Evolutionary conservation across 1,140 invertebrate genomes (phyloP).

Genomic region (Tribolium castaneum): DNA sequence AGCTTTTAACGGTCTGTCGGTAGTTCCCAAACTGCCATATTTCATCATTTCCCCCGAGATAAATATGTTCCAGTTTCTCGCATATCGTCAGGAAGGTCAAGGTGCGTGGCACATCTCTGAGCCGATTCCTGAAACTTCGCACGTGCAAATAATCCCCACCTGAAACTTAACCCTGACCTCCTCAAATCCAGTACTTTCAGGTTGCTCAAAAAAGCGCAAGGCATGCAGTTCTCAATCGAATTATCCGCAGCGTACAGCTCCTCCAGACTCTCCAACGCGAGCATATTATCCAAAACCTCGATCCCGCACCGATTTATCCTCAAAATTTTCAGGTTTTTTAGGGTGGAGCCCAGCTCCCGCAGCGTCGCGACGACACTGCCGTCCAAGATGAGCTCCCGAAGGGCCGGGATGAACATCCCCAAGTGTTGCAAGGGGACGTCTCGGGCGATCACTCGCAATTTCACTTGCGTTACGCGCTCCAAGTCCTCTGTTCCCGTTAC

Average conservation of each 20-base stretch:
- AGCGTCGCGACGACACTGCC: slow-evolving; percentile 73
- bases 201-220: slow-evolving; percentile 67
- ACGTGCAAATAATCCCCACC: slow-evolving; percentile 51
- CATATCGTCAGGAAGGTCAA: slow-evolving; percentile 65
- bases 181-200: slow-evolving; percentile 67
- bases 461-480: slow-evolving; percentile 68
- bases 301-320: slow-evolving; percentile 75
- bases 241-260: slow-evolving; percentile 74
- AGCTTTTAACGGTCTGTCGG: slow-evolving; percentile 59
- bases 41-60: slow-evolving; percentile 64
- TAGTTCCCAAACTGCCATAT: slow-evolving; percentile 60
- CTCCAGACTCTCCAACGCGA: slow-evolving; percentile 67
- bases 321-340: slow-evolving; percentile 70
- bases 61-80: slow-evolving; percentile 62
- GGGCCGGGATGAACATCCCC: slow-evolving; percentile 69
- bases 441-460: slow-evolving; percentile 71
- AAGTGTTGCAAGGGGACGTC: slow-evolving; percentile 71
- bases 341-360: slow-evolving; percentile 74
- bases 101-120: slow-evolving; percentile 61
- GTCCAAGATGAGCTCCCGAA: slow-evolving; percentile 71
- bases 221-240: slow-evolving; percentile 69
- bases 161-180: slow-evolving; percentile 59
- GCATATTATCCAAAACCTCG: slow-evolving; percentile 73
- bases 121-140: slow-evolving; percentile 59
- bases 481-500: slow-evolving; percentile 69